Base-by-base conservation (phyloP, 1,140 invertebrate species). In the Theocolax elegans region DNA sequence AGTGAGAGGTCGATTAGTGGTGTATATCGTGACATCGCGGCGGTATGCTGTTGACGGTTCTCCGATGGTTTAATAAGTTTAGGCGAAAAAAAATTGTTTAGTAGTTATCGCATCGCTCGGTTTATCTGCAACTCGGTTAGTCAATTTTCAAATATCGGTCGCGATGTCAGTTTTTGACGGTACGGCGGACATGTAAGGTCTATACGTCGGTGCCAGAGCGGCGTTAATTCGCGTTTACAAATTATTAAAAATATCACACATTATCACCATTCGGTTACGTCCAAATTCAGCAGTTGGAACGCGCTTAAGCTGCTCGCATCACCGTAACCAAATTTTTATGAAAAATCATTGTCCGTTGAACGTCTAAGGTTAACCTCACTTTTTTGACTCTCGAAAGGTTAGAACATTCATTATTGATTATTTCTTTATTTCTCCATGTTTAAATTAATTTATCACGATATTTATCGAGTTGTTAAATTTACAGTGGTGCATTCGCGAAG, bases 141-240 rank as follows among this genome's bases (percentile, higher is more conserved):
- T 64, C 63, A 51, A 59, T 15, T 25, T 38, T 49, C 59, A 38
- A 69, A 74, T 38, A 53, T 27, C 29, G 29, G 10, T 29, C 79
- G 59, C 68, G 53, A 62, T 59, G 73, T 71, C 80, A 79, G 79
- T 82, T 74, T 73, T 72, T 60, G 75, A 78, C 74, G 76, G 74
- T 77, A 73, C 75, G 76, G 74, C 80, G 74, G 77, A 80, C 78
- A 81, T 81, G 77, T 79, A 79, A 82, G 78, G 80, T 73, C 76
- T 73, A 75, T 78, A 78, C 78, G 74, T 78, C 56, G 66, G 76
- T 75, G 4, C 74, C 69, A 71, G 69, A 73, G 72, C 75, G 76
- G 77, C 70, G 65, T 75, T 76, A 68, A 77, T 76, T 76, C 72
- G 72, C 72, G 76, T 74, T 79, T 78, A 71, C 27, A 19, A 38